Evolutionary conservation across 1,140 invertebrate species (phyloP), one percentile per base, ranked within the genome.

Genomic region (Cyclina sinensis): DNA sequence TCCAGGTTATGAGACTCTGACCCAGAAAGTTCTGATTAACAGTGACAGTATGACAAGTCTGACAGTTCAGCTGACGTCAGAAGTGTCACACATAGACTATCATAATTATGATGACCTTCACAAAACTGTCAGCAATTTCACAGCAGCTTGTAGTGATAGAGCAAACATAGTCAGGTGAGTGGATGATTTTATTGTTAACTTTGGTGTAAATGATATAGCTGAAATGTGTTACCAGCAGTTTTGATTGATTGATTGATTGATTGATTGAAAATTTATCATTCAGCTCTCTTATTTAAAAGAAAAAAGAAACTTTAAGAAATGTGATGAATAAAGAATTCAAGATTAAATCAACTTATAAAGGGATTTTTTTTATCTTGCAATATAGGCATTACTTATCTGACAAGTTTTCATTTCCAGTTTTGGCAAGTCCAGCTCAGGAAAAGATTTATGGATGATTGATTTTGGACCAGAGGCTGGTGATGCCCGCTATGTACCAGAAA

Each of bases 361-460:
- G 18, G 18, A 48, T 48, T 48, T 7, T 48, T 48, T 18, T 18
- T 48, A 48, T 18, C 7, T 48, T 48, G 18, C 18, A 18, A 7
- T 11, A 7, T 11, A 18, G 46, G 7, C 18, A 7, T 48, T 48
- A 48, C 46, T 11, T 11, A 11, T 48, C 7, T 48, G 46, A 7
- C 9, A 14, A 12, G 57, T 5, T 12, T 59, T 14, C 5, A n/a
- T 70, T 73, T 90, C 24, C 59, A 93, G 92, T 51, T 80, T 93
- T 65, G 92, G 92, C 14, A 89, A 92, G 73, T 81, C 86, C n/a
- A 80, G 43, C 16, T 32, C 89, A 94, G 98, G 98, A 89, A 97
- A 98, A 30, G 98, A 99, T 93, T 96, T 99, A 18, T 99, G 98
- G 98, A 98, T 99, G 48, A 97, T 99, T 97, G 97, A 98, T 46